phyloP scores from a whole-genome alignment of 2,113 vertebrate species.

The Corythaixoides concolor region DNA sequence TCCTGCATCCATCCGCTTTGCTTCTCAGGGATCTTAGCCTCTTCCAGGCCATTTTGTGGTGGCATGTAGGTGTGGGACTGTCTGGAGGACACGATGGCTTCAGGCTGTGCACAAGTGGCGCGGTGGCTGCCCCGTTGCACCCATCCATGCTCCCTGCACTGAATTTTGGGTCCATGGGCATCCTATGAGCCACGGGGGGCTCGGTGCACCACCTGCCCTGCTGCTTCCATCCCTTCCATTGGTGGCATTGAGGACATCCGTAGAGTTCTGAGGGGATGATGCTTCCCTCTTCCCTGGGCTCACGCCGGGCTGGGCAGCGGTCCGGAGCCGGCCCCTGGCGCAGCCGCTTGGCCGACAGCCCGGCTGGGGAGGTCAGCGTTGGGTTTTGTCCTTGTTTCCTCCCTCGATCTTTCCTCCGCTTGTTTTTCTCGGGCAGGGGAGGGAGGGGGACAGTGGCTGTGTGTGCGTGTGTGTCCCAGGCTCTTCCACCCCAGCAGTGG shows the following conservation, averaged over 20 bases:
- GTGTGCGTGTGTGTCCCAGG: rapidly evolving
- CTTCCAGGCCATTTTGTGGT: not conserved
- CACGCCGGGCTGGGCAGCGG: not conserved
- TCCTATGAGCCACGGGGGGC: rapidly evolving
- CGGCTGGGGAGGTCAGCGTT: slow-evolving; percentile 14
- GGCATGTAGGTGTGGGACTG: rapidly evolving
- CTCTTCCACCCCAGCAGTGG: not conserved
- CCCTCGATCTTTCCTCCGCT: not conserved
- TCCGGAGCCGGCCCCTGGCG: not conserved
- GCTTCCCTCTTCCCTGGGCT: not conserved
- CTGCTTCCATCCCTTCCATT: not conserved
- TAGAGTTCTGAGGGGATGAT: rapidly evolving
- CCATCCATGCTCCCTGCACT: rapidly evolving
- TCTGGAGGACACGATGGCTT: rapidly evolving
- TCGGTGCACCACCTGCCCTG: rapidly evolving
- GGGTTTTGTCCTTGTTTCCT: slow-evolving; percentile 59
- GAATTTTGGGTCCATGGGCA: not conserved
- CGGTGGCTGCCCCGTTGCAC: rapidly evolving
- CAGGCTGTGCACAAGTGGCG: rapidly evolving
- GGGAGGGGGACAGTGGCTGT: not conserved
- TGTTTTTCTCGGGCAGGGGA: not conserved
- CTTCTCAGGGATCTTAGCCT: rapidly evolving
- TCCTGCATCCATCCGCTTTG: rapidly evolving
- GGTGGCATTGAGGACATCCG: not conserved
- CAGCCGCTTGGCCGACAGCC: slow-evolving; percentile 24